Base-by-base conservation (phyloP, 1,140 invertebrate genomes). In the Nymphalis io region DNA sequence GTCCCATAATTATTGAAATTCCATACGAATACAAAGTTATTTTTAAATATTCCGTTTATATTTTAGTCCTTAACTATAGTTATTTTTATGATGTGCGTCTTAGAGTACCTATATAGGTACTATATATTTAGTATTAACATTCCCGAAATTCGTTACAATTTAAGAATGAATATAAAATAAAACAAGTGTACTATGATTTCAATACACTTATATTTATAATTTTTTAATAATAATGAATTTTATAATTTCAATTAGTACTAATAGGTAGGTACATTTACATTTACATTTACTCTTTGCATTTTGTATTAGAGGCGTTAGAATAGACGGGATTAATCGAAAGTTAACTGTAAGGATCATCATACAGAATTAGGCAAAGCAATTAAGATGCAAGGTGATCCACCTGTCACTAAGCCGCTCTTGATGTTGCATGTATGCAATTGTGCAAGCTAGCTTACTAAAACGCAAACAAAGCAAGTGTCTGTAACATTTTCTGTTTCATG, bases 321-420 rank as follows among this genome's bases (percentile, higher is more conserved):
- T 68, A 64, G 69, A 67, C 68, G 60, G 60, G 68, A 68, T 64
- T 48, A 63, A n/a, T 8, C 5, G 15, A 40, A 39, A 20, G 51
- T 61, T 58, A 71, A 71, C 68, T 72, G 64, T 62, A 67, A 73
- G 70, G 72, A 78, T 73, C 72, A 78, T 78, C 72, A 74, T 39
- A 72, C 72, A 63, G 60, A 68, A 74, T 77, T 77, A 76, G 73
- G 76, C 68, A 79, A 70, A 78, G 73, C 76, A 77, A 79, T 82
- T 78, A 80, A 68, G 66, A 74, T 66, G 63, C 83, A 85, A 85
- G 83, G 83, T 80, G 70, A 85, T 75, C 83, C 73, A 75, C 80
- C 72, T 74, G 70, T 82, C 74, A 77, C 74, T 64, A 70, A 61
- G 66, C 66, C 73, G 46, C 69, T 73, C 65, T 72, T 46, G 42